Evolutionary conservation across 2,888 invertebrate genomes (phyloP).

Genomic region (Pemphredon lugubris): DNA sequence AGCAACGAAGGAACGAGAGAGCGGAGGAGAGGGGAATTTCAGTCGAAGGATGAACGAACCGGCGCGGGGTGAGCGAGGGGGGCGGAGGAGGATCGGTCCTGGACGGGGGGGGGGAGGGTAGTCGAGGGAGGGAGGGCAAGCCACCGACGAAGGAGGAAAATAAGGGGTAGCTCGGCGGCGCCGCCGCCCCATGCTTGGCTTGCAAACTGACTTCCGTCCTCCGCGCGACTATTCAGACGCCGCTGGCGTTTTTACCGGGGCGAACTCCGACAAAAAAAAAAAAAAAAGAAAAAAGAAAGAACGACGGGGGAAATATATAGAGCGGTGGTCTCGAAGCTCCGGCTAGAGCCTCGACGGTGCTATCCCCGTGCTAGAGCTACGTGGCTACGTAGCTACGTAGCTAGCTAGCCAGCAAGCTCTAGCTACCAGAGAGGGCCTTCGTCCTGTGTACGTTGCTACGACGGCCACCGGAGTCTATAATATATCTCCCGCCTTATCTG

Average conservation of each 20-base stretch:
- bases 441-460: conserved; percentile 63
- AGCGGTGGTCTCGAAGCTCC: conserved; percentile 37
- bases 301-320: conserved; percentile 64
- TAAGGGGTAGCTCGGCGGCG: conserved; percentile 79
- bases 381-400: conserved; percentile 1
- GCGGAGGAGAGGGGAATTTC: conserved; percentile 46
- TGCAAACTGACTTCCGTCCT: conserved; percentile 81
- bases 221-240: conserved; percentile 79
- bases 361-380: background rate
- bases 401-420: conserved; percentile 19
- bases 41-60: conserved; percentile 52
- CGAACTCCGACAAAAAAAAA: conserved; percentile 58
- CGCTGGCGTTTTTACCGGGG: conserved; percentile 71
- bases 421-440: conserved; percentile 43
- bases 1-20: conserved; percentile 12
- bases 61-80: conserved; percentile 6
- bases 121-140: conserved; percentile 59
- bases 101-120: conserved; percentile 53
- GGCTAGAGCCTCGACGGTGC: background rate
- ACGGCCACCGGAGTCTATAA: conserved; percentile 76
- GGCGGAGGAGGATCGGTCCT: conserved; percentile 40
- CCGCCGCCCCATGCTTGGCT: conserved; percentile 80
- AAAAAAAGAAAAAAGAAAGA: conserved; percentile 31
- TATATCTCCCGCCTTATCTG: conserved; percentile 80
- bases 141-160: conserved; percentile 77